Percentiles rank a stretch among this genome's conserved stretches.
Evolutionary conservation across 2,888 invertebrate genomes (phyloP).

Genomic region (Acleris literana): DNA sequence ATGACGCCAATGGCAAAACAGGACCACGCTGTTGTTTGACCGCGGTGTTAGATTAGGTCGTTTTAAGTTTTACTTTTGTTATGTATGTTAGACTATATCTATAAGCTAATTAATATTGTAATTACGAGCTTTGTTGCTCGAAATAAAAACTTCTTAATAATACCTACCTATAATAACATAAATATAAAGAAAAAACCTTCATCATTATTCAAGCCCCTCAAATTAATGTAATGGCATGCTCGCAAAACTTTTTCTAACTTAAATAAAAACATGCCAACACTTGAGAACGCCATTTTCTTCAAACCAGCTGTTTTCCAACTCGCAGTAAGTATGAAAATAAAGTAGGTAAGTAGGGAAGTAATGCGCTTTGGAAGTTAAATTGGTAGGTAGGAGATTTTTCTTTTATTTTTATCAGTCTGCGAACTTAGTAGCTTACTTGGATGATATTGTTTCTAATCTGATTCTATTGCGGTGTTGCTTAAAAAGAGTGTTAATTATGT

Average conservation of each 20-base stretch:
- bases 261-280: conserved; percentile 20
- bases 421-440: not conserved
- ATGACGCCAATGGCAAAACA: no score
- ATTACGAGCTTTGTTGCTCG: no score
- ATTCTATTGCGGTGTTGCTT: no score
- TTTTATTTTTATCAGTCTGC: not conserved
- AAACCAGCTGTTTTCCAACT: conserved; percentile 23
- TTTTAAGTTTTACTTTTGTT: no score
- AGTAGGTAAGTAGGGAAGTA: conserved; percentile 8
- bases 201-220: not conserved
- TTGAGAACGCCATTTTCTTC: conserved; percentile 14
- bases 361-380: conserved; percentile 5
- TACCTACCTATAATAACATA: no score
- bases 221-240: not conserved
- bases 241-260: conserved; percentile 12
- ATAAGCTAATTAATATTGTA: no score
- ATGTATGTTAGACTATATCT: no score
- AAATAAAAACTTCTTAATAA: no score
- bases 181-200: not conserved
- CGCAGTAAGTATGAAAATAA: conserved; percentile 15
- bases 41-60: no score
- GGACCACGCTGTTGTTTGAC: no score
- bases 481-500: no score
- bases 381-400: not conserved
- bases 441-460: no score